Base-by-base conservation (phyloP, 2,113 vertebrate genomes). In the Mustelus asterias region DNA sequence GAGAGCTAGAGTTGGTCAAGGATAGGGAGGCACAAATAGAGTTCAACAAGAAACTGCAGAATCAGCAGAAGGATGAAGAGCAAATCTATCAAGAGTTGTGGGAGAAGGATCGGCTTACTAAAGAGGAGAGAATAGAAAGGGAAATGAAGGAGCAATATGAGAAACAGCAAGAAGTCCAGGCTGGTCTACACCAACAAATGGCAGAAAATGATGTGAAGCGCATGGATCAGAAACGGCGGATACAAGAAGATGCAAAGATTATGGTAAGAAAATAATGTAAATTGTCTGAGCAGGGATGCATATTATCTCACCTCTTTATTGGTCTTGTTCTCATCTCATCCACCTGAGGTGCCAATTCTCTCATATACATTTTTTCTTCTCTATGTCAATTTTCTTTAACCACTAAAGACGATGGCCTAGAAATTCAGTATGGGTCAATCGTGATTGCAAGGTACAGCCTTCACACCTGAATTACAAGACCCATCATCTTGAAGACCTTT, bases 11-110 rank as follows among this genome's bases (percentile, higher is more conserved):
- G 37, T 96, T 98, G 90, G 96, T 96, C 0, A 96, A 95, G 37
- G 98, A 98, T 72, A 97, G 97, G 2, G 97, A 96, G 1, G 97
- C 97, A 10, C 99, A 99, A 97, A 78, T 98, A 13, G 97, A 96
- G 0, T 96, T 97, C n/a, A 97, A 97, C 0, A 96, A 97, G 96
- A 97, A 98, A 58, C 37, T 96, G 96, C 97, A 65, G 65, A 96
- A 95, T 95, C 97, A 96, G 67, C 96, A 96, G 80, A 78, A 96
- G 96, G 67, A 97, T 95, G 98, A 98, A 96, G 98, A 99, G 29
- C 29, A 95, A 95, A 95, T 98, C 96, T 97, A 98, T 33, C 96
- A 96, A 0, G 97, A 97, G 94, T 97, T 99, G 58, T 99, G 98
- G 98, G 97, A 98, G 92, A 97, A 97, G 22, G 98, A 99, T 0